These are phyloP conservation scores for Struthio camelus DNA, from an alignment of 2,113 vertebrate genomes.

Conservation along the genomic window DNA sequence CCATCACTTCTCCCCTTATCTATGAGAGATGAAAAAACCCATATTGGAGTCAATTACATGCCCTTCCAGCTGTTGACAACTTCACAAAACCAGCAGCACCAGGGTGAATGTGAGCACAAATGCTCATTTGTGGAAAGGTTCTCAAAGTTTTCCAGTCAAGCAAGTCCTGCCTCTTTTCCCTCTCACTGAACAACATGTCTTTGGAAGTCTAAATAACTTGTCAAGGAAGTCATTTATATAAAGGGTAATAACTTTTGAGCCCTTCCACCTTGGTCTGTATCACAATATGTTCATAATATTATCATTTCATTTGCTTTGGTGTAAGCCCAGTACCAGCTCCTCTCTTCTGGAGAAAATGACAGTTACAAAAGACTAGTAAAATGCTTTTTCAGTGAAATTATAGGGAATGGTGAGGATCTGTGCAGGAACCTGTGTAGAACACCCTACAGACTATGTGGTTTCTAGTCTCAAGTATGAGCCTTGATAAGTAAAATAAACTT, in stretches of 20 bases:
- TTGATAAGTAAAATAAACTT: not conserved
- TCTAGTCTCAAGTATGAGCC: not conserved
- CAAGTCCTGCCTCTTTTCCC: not conserved
- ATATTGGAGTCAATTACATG: not conserved
- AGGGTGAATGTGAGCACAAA: not conserved
- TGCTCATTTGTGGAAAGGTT: not conserved
- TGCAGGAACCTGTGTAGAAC: not conserved
- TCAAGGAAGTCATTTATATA: not conserved
- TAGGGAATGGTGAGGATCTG: not conserved
- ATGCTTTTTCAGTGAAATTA: not conserved
- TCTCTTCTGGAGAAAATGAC: not conserved
- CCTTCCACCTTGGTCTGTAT: not conserved
- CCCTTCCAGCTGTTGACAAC: not conserved
- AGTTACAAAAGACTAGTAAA: not conserved
- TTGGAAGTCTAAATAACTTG: not conserved
- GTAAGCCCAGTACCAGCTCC: not conserved
- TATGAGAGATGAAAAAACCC: not conserved
- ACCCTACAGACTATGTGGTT: accelerated
- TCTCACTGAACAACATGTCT: accelerated
- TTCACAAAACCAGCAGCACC: not conserved
- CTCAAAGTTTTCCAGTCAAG: not conserved
- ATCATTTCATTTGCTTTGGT: not conserved
- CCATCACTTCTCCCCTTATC: not conserved
- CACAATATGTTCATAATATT: accelerated
- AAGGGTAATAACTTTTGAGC: not conserved